Conservation (phyloP, 2,113 vertebrate genomes). For the Motacilla tschutschensis region DNA sequence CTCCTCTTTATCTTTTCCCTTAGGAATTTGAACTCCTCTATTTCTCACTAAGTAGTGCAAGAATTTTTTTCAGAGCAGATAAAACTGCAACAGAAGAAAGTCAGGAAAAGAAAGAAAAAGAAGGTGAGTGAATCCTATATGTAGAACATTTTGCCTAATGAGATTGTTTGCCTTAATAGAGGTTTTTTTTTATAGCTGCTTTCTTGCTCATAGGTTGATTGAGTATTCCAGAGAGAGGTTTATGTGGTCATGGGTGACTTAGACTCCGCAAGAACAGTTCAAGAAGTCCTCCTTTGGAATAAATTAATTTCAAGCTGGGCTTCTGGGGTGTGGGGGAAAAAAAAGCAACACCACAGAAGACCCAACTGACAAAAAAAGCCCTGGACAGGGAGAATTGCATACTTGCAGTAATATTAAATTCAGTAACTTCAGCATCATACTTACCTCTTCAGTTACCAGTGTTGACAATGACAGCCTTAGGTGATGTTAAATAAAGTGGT, state of each 20-base stretch:
- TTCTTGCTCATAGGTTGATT: not conserved
- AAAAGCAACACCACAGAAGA: not conserved
- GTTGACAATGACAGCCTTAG: not conserved
- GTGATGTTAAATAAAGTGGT: not conserved
- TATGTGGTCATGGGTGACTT: not conserved
- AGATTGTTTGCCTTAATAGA: not conserved
- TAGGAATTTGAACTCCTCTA: slow-evolving; percentile 98
- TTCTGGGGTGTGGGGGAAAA: not conserved
- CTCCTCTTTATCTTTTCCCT: not conserved
- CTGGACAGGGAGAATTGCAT: not conserved
- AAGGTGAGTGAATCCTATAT: slow-evolving; percentile 67
- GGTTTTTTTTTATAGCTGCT: not conserved
- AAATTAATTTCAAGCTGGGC: not conserved
- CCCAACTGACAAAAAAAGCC: not conserved
- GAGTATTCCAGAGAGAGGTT: not conserved
- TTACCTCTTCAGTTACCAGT: rapidly evolving
- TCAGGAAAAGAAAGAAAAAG: slow-evolving; percentile 93
- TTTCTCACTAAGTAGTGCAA: slow-evolving; percentile 96
- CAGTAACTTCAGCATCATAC: not conserved
- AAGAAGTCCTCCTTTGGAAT: not conserved
- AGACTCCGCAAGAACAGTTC: not conserved
- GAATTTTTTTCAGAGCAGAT: slow-evolving; percentile 98
- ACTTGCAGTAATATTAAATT: not conserved
- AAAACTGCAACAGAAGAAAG: slow-evolving; percentile 96
- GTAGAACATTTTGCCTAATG: not conserved